Evolutionary conservation across 2,888 invertebrate species (phyloP).

Genomic region (Apocheima hispidaria): DNA sequence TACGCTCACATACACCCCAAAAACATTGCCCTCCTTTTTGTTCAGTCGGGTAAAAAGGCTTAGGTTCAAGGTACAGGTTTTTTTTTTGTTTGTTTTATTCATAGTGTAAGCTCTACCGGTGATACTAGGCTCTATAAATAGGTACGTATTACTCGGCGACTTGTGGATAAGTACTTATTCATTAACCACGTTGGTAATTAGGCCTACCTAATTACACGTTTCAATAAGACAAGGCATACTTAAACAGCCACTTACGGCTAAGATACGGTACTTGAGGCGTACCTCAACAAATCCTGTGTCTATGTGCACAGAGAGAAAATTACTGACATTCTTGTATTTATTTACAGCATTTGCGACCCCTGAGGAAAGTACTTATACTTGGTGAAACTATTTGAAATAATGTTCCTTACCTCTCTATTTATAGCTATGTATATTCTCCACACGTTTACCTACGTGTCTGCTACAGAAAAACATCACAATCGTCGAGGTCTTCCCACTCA

Average conservation of each 20-base stretch:
- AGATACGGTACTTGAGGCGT: slow-evolving; percentile 16
- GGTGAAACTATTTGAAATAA: slow-evolving; percentile 27
- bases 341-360: slow-evolving; percentile 19
- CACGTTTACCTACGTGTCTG: background rate
- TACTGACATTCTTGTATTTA: slow-evolving; percentile 29
- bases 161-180: background rate
- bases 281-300: slow-evolving; percentile 30
- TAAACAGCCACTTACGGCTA: slow-evolving; percentile 22
- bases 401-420: background rate
- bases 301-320: slow-evolving; percentile 27
- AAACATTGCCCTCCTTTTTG: too few relatives aligned
- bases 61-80: too few relatives aligned
- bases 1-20: too few relatives aligned
- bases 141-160: too few relatives aligned
- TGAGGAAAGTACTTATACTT: slow-evolving; percentile 27
- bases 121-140: too few relatives aligned
- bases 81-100: too few relatives aligned
- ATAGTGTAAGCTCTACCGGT: too few relatives aligned
- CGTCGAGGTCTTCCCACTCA: too few relatives aligned
- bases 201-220: slow-evolving; percentile 12
- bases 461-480: background rate
- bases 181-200: background rate
- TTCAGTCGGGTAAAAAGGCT: too few relatives aligned
- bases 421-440: background rate
- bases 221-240: slow-evolving; percentile 11